phyloP scores from a whole-genome alignment of 2,888 invertebrate species.

The Sesamia inferens region DNA sequence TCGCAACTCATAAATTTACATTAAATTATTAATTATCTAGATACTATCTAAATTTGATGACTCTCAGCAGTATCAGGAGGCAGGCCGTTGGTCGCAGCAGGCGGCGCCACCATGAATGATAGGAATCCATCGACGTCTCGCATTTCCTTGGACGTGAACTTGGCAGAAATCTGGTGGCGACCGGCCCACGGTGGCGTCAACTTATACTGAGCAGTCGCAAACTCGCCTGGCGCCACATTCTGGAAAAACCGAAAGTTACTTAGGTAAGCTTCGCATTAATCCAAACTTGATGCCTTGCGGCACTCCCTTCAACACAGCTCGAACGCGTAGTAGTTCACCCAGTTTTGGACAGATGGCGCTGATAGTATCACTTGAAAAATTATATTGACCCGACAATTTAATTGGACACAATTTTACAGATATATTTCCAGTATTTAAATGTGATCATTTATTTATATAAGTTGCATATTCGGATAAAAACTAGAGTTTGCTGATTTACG shows the following conservation, averaged over 20 bases:
- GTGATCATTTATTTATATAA: neutral
- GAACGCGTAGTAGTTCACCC: constrained; percentile 17
- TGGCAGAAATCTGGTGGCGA: constrained; percentile 95
- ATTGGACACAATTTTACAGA: neutral
- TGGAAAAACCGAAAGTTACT: constrained; percentile 47
- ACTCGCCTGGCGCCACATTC: constrained; percentile 90
- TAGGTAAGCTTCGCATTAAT: constrained; percentile 20
- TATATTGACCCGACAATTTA: neutral
- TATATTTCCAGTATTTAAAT: neutral
- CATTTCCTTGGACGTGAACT: constrained; percentile 96
- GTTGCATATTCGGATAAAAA: neutral
- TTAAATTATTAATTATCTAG: neutral
- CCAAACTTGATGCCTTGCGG: constrained; percentile 1
- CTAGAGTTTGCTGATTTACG: neutral
- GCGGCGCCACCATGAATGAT: constrained; percentile 91
- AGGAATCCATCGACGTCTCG: constrained; percentile 97
- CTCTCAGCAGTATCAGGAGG: constrained; percentile 74
- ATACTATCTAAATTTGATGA: constrained; percentile 71
- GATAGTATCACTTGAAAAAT: constrained; percentile 5
- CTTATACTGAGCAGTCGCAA: constrained; percentile 93
- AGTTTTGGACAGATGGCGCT: constrained; percentile 61
- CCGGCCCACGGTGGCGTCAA: constrained; percentile 95
- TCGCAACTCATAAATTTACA: neutral
- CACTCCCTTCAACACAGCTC: neutral
- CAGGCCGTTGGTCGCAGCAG: constrained; percentile 82